A percentile compares a stretch with the other conserved stretches of the same genome.
These are phyloP conservation scores for Chaetodon trifascialis DNA, from an alignment of 2,113 vertebrate species.

Conservation along the genomic window DNA sequence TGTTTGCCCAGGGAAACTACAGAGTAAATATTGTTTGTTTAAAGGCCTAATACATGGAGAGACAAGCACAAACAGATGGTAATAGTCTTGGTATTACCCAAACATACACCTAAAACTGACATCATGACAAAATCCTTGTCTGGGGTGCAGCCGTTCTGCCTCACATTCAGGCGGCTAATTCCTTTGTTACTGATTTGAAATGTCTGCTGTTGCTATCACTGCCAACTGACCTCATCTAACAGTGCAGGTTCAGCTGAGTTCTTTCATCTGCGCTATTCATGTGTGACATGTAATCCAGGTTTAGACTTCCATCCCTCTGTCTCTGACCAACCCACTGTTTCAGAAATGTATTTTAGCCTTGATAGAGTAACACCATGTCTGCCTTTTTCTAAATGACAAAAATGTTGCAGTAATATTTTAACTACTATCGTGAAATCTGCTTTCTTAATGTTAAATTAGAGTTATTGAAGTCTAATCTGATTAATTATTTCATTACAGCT, in stretches of 20 bases:
- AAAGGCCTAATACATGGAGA: slow-evolving; percentile 66
- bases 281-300: background rate
- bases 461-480: too few species aligned
- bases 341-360: background rate
- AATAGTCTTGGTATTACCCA: slow-evolving; percentile 67
- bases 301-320: background rate
- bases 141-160: slow-evolving; percentile 35
- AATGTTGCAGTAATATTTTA: background rate
- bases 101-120: slow-evolving; percentile 55
- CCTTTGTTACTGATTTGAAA: slow-evolving; percentile 43
- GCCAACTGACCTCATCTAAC: slow-evolving; percentile 43
- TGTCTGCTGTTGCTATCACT: slow-evolving; percentile 34
- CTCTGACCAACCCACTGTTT: background rate
- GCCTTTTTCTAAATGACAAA: background rate
- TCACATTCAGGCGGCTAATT: slow-evolving; percentile 39
- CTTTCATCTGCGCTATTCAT: slow-evolving; percentile 11
- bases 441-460: background rate
- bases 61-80: slow-evolving; percentile 76
- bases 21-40: slow-evolving; percentile 77
- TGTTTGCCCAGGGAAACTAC: slow-evolving; percentile 76
- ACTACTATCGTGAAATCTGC: background rate
- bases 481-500: too few species aligned
- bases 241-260: slow-evolving; percentile 10
- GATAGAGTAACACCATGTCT: background rate
- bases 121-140: slow-evolving; percentile 62